Conservation (phyloP, 1,140 invertebrate species). For the Camponotus floridanus region DNA sequence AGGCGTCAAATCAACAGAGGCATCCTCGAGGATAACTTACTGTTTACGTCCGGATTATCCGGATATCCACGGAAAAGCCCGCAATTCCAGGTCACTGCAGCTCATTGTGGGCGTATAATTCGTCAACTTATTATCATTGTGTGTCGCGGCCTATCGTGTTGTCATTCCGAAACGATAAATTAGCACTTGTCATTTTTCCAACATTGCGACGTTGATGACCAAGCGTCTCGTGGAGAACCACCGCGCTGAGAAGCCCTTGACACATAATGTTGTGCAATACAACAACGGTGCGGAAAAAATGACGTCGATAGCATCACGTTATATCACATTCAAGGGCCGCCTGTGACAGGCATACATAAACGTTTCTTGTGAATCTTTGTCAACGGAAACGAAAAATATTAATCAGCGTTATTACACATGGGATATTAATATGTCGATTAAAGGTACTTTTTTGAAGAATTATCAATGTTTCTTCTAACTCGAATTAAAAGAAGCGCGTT, state of each 20-base stretch:
- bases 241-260: constrained; percentile 79
- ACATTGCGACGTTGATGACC: neutral
- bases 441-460: neutral
- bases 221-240: constrained; percentile 11
- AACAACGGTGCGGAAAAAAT: constrained; percentile 71
- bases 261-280: constrained; percentile 82
- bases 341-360: neutral
- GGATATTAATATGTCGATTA: neutral
- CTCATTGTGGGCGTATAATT: neutral
- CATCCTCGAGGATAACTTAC: neutral
- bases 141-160: neutral
- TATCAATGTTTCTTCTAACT: neutral
- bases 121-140: neutral
- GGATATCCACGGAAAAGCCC: neutral
- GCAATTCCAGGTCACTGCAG: neutral
- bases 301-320: constrained; percentile 67
- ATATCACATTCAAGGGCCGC: constrained; percentile 70
- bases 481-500: neutral
- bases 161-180: constrained; percentile 23
- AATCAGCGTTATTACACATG: neutral
- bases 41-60: neutral
- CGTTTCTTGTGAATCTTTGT: neutral
- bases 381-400: constrained; percentile 20
- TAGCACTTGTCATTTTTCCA: constrained; percentile 27
- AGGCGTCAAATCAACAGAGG: neutral